Conservation (phyloP, 2,888 invertebrate species). For the Mylabris sibirica region DNA sequence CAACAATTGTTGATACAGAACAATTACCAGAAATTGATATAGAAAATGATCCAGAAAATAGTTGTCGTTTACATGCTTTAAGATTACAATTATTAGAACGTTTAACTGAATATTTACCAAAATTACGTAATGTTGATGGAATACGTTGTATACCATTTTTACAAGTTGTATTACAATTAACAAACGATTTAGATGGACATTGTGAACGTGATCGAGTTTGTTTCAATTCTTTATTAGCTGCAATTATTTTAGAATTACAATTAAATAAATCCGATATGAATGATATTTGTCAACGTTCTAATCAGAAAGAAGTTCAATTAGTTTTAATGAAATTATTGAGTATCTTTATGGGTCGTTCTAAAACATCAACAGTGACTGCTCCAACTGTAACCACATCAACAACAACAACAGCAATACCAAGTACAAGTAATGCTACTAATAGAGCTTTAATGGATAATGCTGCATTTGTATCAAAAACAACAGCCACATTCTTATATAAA, state of each 20-base stretch:
- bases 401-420: constrained; percentile 34
- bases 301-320: constrained; percentile 84
- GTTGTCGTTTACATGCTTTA: constrained; percentile 69
- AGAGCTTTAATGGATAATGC: constrained; percentile 61
- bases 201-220: constrained; percentile 82
- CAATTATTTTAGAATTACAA: constrained; percentile 76
- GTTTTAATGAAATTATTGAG: constrained; percentile 88
- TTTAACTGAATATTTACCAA: constrained; percentile 79
- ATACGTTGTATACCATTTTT: constrained; percentile 89
- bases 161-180: constrained; percentile 88
- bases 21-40: constrained; percentile 51
- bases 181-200: constrained; percentile 86
- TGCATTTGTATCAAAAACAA: constrained; percentile 72
- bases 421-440: constrained; percentile 12
- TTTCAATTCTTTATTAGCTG: constrained; percentile 76
- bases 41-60: constrained; percentile 57
- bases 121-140: constrained; percentile 79
- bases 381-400: constrained; percentile 46
- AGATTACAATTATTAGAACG: constrained; percentile 77
- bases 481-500: constrained; percentile 74
- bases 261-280: constrained; percentile 68
- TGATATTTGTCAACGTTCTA: constrained; percentile 70
- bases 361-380: constrained; percentile 57
- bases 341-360: constrained; percentile 80
- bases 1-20: constrained; percentile 47